Evolutionary conservation across 1,140 invertebrate species (phyloP), one percentile per base, ranked within the genome.

Genomic region (Eciton burchellii): DNA sequence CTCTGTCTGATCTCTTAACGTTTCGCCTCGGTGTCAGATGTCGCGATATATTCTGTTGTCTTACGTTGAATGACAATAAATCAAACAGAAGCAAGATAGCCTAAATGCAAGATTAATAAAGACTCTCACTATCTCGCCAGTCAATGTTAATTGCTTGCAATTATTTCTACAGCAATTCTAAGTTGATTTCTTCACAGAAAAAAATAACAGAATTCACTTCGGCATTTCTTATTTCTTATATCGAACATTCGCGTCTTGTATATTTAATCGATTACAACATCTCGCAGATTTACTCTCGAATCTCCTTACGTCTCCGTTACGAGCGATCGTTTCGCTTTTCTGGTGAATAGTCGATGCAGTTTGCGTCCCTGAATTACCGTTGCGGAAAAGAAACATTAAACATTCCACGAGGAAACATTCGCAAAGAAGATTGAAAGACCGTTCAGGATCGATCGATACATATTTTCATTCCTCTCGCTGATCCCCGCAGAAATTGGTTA

Each of bases 21-120:
- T 29, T 76, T 76, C 45, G 0, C 52, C 14, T 52, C 19, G 11
- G 35, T 52, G 45, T 21, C 2, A 76, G 73, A 65, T 76, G 60
- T 19, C 73, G 29, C 45, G 9, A 26, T 65, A 76, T 26, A 29
- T 9, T 47, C 49, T 35, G 41, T n/a, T 24, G 6, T 0, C 56
- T 56, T 19, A 24, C n/a, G 14, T 26, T 26, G 6, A 29, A 8
- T 29, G n/a, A n/a, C n/a, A 21, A 19, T 3, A 63, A 65, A n/a
- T 11, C 21, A n/a, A 19, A 35, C 52, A 52, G 24, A 63, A 52
- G 14, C 26, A 8, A 29, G 45, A 47, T n/a, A 43, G 9, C 24
- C 2, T 14, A 43, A 71, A 71, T 5, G 11, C 3, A 26, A 0
- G 35, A 41, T 43, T 41, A 9, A 16, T 14, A 19, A 14, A 8